Evolutionary conservation across 2,888 invertebrate species (phyloP).

Genomic region (Leptinotarsa peninsularis): DNA sequence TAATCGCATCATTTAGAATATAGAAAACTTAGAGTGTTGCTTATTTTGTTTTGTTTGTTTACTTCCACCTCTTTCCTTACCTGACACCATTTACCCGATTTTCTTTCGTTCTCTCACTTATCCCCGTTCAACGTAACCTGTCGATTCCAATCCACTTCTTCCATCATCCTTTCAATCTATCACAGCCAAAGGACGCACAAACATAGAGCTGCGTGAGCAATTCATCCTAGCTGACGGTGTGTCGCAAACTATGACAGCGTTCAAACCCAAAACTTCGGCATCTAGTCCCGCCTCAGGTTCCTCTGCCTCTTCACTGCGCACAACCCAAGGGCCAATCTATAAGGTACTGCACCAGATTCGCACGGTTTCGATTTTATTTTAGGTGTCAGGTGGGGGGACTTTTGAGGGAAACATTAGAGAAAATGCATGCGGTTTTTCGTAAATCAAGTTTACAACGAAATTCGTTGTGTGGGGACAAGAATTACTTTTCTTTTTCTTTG

Average conservation of each 20-base stretch:
- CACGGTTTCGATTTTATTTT: constrained; percentile 25
- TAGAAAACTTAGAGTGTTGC: constrained; percentile 49
- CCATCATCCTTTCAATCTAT: constrained; percentile 29
- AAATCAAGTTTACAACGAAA: background rate
- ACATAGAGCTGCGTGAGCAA: constrained; percentile 99
- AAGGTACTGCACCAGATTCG: constrained; percentile 76
- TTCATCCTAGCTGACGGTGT: constrained; percentile 99
- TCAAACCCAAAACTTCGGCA: constrained; percentile 93
- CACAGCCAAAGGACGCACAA: constrained; percentile 98
- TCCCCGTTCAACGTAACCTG: constrained; percentile 21
- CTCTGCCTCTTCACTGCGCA: constrained; percentile 71
- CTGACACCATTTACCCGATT: constrained; percentile 32
- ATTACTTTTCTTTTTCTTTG: too few species aligned
- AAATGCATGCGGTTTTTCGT: constrained; percentile 30
- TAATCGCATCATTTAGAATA: constrained; percentile 38
- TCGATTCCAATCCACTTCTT: constrained; percentile 28
- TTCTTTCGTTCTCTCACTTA: background rate
- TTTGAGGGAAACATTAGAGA: constrained; percentile 22
- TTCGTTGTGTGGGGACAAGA: background rate
- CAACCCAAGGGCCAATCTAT: constrained; percentile 90
- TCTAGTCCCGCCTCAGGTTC: constrained; percentile 74
- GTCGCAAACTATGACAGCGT: constrained; percentile 98
- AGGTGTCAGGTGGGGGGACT: constrained; percentile 7
- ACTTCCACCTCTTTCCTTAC: constrained; percentile 44
- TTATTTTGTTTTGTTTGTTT: constrained; percentile 61